Evolutionary conservation across 2,888 invertebrate species (phyloP), one percentile per base, ranked within the genome.

Genomic region (Diarsia rubi): DNA sequence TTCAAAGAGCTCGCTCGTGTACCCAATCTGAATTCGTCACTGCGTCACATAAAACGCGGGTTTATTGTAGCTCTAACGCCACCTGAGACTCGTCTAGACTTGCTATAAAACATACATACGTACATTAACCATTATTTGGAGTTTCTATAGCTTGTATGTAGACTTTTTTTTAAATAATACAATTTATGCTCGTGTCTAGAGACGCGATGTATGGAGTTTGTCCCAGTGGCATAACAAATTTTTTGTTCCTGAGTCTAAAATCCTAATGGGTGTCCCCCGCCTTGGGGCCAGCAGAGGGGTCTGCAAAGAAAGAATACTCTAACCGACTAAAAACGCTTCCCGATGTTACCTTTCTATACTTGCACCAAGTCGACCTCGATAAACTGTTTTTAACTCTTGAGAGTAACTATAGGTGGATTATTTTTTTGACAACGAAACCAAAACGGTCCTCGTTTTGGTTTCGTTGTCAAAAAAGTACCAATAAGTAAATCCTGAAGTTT

Each of bases 11-110:
- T 68, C 60, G n/a, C 63, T 75, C 74, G 49, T 57, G 31, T 45
- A 77, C 60, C 73, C 73, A 83, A 80, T 82, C 21, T 37, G 69
- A 70, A 70, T 47, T 75, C 65, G 73, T 72, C 77, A 74, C 67
- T 49, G 37, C 1, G 19, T 76, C 66, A 76, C 73, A 78, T 83
- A 80, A 81, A 81, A 76, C 19, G 73, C 47, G 68, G 76, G 75
- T 84, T 88, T 86, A 88, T 87, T 85, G 83, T 82, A 65, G 63
- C 60, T 67, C 37, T 63, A 66, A 80, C 69, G 76, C 83, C 91
- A 92, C 91, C 92, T 92, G 92, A 87, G 89, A 82, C 85, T 82
- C 84, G 91, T 79, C 83, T 87, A 86, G 86, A 84, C 83, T 60
- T 12, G 75, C 66, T 62, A 52, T 83, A 69, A 84, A 75, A 79